A percentile compares a stretch with the other conserved stretches of the same genome.
Conservation (phyloP, 2,797 vertebrate species). For the Erpetoichthys calabaricus region DNA sequence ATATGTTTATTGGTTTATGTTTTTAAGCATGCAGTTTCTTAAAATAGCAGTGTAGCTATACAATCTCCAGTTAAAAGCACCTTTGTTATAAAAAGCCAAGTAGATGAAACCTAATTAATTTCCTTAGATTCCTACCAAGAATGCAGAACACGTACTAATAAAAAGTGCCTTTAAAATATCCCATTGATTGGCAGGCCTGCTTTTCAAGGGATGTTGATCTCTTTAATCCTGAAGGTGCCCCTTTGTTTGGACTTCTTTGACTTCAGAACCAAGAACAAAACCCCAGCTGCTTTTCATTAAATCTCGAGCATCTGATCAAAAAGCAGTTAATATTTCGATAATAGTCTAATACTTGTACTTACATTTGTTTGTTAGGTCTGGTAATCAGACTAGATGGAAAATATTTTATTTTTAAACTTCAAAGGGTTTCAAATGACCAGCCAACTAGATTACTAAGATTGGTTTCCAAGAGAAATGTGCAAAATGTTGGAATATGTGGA, state of each 20-base stretch:
- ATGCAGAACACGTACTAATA: constrained; percentile 52
- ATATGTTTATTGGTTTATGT: no score
- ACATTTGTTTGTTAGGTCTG: not conserved
- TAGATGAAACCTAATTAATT: constrained; percentile 59
- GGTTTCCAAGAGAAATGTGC: no score
- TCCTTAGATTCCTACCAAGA: constrained; percentile 49
- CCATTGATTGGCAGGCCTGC: constrained; percentile 47
- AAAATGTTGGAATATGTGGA: no score
- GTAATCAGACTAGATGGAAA: not conserved
- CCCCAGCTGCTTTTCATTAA: constrained; percentile 21
- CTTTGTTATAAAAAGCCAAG: constrained; percentile 47
- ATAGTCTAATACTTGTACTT: constrained; percentile 5
- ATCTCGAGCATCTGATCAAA: constrained; percentile 15
- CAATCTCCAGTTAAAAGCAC: constrained; percentile 37
- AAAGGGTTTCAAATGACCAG: no score
- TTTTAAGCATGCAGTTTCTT: no score
- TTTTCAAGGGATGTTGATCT: constrained; percentile 40
- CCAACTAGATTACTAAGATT: no score
- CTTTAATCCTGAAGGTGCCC: constrained; percentile 49
- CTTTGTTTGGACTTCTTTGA: constrained; percentile 29
- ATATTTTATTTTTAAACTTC: no score
- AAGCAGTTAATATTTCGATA: constrained; percentile 13
- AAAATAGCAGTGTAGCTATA: not conserved
- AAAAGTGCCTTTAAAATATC: constrained; percentile 42
- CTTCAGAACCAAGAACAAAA: constrained; percentile 16